A percentile compares a stretch with the other conserved stretches of the same genome.
Evolutionary conservation across 2,113 vertebrate species (phyloP).

Genomic region (Sphyrna mokarran): DNA sequence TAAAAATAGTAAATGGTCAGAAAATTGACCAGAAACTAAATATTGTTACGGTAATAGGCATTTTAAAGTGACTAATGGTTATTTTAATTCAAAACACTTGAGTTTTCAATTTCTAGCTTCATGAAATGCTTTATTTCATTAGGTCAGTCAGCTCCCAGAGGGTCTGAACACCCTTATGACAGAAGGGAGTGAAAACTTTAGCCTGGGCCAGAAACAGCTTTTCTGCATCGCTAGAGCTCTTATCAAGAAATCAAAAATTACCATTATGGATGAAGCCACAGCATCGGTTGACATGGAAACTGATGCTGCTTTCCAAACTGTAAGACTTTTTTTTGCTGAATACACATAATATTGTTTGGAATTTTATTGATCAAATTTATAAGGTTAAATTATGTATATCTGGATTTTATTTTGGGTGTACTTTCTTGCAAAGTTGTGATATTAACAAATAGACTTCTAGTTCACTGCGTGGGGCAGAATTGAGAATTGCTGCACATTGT

Average conservation of each 20-base stretch:
- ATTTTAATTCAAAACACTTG: neutral
- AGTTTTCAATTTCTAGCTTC: neutral
- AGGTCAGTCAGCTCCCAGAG: constrained; percentile 32
- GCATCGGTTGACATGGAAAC: constrained; percentile 34
- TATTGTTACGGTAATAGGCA: neutral
- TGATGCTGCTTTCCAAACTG: constrained; percentile 28
- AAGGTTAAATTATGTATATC: neutral
- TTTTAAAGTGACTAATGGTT: neutral
- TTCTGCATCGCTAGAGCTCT: constrained; percentile 31
- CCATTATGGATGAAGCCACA: constrained; percentile 26
- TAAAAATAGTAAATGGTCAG: neutral
- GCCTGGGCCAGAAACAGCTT: constrained; percentile 26
- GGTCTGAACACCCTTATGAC: neutral
- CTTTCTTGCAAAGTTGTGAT: neutral
- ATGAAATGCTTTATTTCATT: constrained; percentile 8
- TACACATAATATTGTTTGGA: neutral
- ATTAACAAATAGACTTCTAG: neutral
- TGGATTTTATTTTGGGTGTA: neutral
- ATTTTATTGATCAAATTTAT: neutral
- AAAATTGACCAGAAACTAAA: neutral
- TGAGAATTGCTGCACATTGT: neutral
- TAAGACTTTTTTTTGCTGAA: constrained; percentile 10
- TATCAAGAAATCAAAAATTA: constrained; percentile 30
- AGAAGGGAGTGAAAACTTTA: constrained; percentile 27
- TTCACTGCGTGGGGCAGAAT: neutral